Evolutionary conservation across 1,140 invertebrate genomes (phyloP), one percentile per base, ranked within the genome.

Genomic region (Panonychus citri): DNA sequence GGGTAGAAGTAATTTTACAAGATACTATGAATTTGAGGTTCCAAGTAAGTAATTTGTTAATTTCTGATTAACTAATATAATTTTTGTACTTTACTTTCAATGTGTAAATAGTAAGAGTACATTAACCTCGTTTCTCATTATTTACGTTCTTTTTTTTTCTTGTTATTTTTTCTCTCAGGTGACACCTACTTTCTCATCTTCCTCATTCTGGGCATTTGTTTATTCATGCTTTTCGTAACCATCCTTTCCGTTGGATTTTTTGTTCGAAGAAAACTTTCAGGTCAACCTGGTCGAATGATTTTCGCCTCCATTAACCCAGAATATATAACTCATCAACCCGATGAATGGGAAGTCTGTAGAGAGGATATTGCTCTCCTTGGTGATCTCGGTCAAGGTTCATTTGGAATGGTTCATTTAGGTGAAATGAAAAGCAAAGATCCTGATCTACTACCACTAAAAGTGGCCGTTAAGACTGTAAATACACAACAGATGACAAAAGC

Each of bases 401-500:
- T 97, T 70, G 93, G 93, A 28, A 90, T 93, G 83, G 88, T 85
- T 1, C 84, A 81, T 65, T 77, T 82, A 66, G 83, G 83, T 7
- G 69, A 78, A 26, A 73, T 73, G 13, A 73, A 78, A 12, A 68
- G 75, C 4, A 71, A 71, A 17, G 53, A 51, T 56, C 27, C 37
- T 57, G 74, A 73, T 2, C 68, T 72, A 30, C 59, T 63, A 0
- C 65, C 75, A 24, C 76, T 80, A 10, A 74, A 75, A 21, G 93
- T 90, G 68, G 91, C 93, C 61, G 78, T 97, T 40, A 98, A 97
- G 75, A 95, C 88, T 57, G 86, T 93, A 17, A 88, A 87, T 67
- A 83, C 90, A 66, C 78, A 81, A 66, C 83, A 88, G 19, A 82
- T 81, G 24, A 79, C 85, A 66, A 70, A 81, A 57, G 86, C 88